Base-by-base conservation (phyloP, 2,888 invertebrate species). In the Frankliniella fusca region DNA sequence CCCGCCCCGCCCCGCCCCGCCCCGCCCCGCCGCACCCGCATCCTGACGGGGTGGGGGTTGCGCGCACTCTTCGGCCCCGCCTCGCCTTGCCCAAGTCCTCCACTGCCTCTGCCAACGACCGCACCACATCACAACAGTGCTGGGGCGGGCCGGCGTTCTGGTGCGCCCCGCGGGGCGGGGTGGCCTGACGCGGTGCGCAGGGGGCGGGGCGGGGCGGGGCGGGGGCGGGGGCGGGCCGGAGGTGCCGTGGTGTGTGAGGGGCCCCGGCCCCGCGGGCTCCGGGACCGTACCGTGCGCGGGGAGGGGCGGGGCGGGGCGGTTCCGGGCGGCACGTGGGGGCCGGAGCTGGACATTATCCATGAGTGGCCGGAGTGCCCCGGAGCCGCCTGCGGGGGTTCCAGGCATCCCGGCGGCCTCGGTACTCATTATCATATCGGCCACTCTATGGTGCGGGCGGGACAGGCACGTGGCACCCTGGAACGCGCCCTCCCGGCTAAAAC, bases 361-460 rank as follows among this genome's bases (percentile, higher is more conserved):
- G 38, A 38, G 38, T 38, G 38, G 38, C 38, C 38, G 38, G 38
- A 38, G 38, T 38, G 38, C 38, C 38, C 38, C 38, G 38, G 54
- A 54, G 15, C 54, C 15, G 15, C 18, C 54, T 54, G 54, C 54
- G 54, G 54, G 61, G 61, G 61, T 7, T 15, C 61, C 61, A 54
- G 61, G 7, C 61, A 7, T 54, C 61, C 61, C 61, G 61, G 8
- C 61, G 20, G 61, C 54, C 54, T 5, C 8, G 1, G 54, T 2
- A 54, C 61, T 61, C 61, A 61, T 61, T 61, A 61, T 61, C 61
- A 61, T 61, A 61, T 61, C 61, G n/a, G 61, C 61, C 61, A n/a
- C 61, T 18, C 61, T n/a, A 12, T 20, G 15, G 20, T 18, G 61
- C 61, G 15, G n/a, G 18, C 54, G 54, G 38, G 38, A 38, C 38